Evolutionary conservation across 2,797 vertebrate species (phyloP).

Genomic region (Pempheris klunzingeri): DNA sequence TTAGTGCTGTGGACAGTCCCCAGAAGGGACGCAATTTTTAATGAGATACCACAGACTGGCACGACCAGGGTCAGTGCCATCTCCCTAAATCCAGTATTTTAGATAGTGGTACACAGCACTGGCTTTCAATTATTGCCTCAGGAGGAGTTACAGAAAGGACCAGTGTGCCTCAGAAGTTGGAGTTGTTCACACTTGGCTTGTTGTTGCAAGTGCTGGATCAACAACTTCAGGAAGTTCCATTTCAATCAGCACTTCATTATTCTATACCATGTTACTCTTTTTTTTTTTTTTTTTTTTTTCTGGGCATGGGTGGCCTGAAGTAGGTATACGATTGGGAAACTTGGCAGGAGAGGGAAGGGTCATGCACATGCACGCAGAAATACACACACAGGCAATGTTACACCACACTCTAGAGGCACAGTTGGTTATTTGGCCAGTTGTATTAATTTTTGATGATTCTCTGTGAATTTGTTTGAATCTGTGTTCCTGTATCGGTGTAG

Average conservation of each 20-base stretch:
- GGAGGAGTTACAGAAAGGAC: background rate
- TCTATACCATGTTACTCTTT: slow-evolving; percentile 9
- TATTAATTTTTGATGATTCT: slow-evolving; percentile 37
- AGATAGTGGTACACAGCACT: too few species aligned
- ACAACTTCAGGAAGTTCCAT: slow-evolving; percentile 23
- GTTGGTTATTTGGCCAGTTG: slow-evolving; percentile 7
- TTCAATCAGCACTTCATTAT: slow-evolving; percentile 41
- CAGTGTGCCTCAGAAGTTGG: slow-evolving; percentile 2
- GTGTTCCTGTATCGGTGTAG: slow-evolving; percentile 8
- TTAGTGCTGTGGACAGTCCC: background rate
- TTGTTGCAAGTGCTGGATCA: background rate
- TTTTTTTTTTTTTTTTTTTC: too few species aligned
- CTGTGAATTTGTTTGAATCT: background rate
- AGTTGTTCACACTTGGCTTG: background rate
- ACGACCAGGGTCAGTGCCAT: background rate
- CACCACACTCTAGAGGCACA: slow-evolving; percentile 5
- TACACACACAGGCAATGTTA: background rate
- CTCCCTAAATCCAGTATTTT: slow-evolving; percentile 5
- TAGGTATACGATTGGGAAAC: slow-evolving; percentile 36
- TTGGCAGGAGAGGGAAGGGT: slow-evolving; percentile 16
- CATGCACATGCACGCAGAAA: background rate
- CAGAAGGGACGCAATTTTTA: background rate
- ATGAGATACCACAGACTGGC: background rate
- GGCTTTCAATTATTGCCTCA: slow-evolving; percentile 12
- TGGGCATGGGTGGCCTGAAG: slow-evolving; percentile 25